These are phyloP conservation scores for Maniola jurtina DNA, from an alignment of 1,140 invertebrate species.

Conservation along the genomic window DNA sequence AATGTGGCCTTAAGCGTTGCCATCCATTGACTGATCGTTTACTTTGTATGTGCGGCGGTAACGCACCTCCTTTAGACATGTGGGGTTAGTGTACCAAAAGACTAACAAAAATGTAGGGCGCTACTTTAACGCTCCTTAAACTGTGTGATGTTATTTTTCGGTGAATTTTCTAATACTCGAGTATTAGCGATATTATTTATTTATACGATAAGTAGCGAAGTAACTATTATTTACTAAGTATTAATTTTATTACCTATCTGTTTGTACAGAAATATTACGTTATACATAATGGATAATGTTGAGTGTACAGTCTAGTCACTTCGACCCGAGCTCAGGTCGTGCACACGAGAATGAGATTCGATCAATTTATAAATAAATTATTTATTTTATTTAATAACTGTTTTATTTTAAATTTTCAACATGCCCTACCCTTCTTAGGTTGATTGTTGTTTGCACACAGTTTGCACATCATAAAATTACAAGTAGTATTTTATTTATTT, in stretches of 20 bases:
- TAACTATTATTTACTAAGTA: conserved; percentile 73
- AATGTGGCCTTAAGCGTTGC: conserved; percentile 2
- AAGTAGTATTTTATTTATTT: no score
- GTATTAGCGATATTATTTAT: conserved; percentile 75
- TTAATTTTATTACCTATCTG: conserved; percentile 64
- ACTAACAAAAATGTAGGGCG: conserved; percentile 70
- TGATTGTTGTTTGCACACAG: no score
- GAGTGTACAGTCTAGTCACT: conserved; percentile 77
- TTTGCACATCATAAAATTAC: no score
- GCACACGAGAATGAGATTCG: conserved; percentile 57
- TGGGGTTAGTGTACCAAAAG: conserved; percentile 60
- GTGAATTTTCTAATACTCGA: conserved; percentile 77
- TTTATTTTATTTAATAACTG: conserved; percentile 63
- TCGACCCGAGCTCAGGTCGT: conserved; percentile 71
- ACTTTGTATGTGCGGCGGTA: conserved; percentile 5
- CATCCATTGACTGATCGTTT: conserved; percentile 10
- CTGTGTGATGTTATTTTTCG: conserved; percentile 72
- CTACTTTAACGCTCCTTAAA: conserved; percentile 56
- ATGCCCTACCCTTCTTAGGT: no score
- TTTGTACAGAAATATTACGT: conserved; percentile 74
- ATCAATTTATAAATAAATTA: conserved; percentile 70
- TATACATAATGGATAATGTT: conserved; percentile 66
- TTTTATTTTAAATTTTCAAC: conserved; percentile 47
- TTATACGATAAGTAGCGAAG: conserved; percentile 71
- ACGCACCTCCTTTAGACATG: conserved; percentile 35